Percentiles rank a stretch among this genome's conserved stretches.
Conservation (phyloP, 2,113 vertebrate genomes). For the Globicephala melas region DNA sequence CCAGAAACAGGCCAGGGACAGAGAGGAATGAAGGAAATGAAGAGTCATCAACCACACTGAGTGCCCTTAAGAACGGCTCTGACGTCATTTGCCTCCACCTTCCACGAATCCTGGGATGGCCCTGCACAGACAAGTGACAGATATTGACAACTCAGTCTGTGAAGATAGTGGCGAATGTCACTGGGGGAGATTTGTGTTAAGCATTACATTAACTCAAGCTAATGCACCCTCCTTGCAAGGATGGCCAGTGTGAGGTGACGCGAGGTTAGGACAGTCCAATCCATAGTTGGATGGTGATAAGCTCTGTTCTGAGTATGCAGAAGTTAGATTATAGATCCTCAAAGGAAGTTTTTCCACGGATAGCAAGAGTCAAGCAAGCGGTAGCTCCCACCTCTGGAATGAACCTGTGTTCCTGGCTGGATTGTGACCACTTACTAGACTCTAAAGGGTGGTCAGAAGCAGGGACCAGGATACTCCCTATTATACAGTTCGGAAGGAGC, state of each 20-base stretch:
- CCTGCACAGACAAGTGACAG: background rate
- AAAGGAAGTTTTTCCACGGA: background rate
- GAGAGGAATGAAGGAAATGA: background rate
- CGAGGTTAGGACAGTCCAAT: background rate
- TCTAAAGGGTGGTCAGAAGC: background rate
- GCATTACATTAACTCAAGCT: background rate
- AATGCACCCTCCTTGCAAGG: background rate
- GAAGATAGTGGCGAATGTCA: background rate
- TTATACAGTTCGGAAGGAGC: background rate
- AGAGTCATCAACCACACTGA: background rate
- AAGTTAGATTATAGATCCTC: background rate
- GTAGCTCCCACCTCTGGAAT: background rate
- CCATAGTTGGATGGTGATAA: background rate
- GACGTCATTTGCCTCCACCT: background rate
- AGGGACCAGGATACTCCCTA: background rate
- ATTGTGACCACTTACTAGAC: background rate
- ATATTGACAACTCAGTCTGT: background rate
- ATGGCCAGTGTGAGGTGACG: background rate
- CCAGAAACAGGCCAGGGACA: background rate
- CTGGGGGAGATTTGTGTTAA: background rate
- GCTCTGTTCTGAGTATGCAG: background rate
- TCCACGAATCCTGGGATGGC: constrained; percentile 2
- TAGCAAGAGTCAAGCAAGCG: background rate
- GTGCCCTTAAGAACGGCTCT: background rate
- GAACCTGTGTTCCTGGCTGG: background rate